A percentile compares a stretch with the other conserved stretches of the same genome.
phyloP scores from a whole-genome alignment of 2,888 invertebrate genomes.

The Blastobasis lacticolella region DNA sequence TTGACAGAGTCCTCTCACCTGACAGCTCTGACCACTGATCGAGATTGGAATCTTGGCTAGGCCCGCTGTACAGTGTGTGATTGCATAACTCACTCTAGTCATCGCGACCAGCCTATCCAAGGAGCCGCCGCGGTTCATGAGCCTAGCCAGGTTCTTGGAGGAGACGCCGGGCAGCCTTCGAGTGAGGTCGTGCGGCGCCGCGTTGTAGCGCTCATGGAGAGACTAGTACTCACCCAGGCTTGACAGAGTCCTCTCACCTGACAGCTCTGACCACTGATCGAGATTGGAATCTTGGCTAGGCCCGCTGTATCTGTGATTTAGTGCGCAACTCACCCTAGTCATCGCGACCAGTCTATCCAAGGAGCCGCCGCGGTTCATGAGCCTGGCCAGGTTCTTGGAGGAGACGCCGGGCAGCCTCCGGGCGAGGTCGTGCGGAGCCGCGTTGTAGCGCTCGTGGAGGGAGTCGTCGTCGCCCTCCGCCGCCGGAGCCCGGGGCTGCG shows the following conservation, averaged over 20 bases:
- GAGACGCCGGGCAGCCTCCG: conserved; percentile 91
- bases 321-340: conserved; percentile 62
- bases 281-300: too few species aligned
- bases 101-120: conserved; percentile 77
- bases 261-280: too few species aligned
- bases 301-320: background rate
- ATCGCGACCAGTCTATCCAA: conserved; percentile 77
- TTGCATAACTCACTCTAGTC: conserved; percentile 62
- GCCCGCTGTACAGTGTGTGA: background rate
- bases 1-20: too few species aligned
- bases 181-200: conserved; percentile 85
- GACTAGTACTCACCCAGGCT: conserved; percentile 55
- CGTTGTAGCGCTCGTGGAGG: conserved; percentile 79
- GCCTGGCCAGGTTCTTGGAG: conserved; percentile 85
- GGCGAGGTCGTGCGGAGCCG: conserved; percentile 85
- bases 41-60: too few species aligned
- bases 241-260: too few species aligned
- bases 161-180: conserved; percentile 91
- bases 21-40: too few species aligned
- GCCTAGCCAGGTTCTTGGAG: conserved; percentile 85
- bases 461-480: conserved; percentile 43
- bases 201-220: conserved; percentile 79
- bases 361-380: conserved; percentile 83
- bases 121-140: conserved; percentile 83
- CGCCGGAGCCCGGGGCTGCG: too few species aligned